Base-by-base conservation (phyloP, 2,888 invertebrate species). In the Oscheius onirici region DNA sequence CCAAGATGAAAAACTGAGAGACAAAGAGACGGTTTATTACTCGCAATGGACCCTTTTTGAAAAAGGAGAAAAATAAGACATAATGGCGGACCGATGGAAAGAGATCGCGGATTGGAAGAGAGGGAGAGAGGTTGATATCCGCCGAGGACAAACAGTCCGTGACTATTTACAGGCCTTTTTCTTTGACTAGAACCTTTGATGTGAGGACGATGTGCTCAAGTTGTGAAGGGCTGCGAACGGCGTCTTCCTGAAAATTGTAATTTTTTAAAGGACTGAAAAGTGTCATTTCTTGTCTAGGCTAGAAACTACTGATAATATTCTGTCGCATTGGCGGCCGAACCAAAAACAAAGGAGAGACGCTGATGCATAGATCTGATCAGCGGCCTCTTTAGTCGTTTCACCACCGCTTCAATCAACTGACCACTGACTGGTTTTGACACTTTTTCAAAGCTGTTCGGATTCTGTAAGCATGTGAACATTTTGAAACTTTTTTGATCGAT, bases 71-170 rank as follows among this genome's bases (percentile, higher is more conserved):
- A 3, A 17, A 43, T n/a, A 5, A 46, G 5, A 24, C 54, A 26
- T 22, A 63, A 63, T 49, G 46, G 49, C 49, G 17, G 24, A 63
- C 63, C 58, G 58, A 58, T 3, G 34, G 58, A 43, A 46, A 55
- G 54, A 63, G 63, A 63, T 63, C 63, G 34, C 41, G 60, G 49
- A 46, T 34, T 34, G 34, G 49, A 63, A 41, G 41, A 40, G 20
- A 8, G 34, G n/a, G 20, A 22, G 58, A 34, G 17, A 41, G 58
- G 5, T 34, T 34, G 34, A 58, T 41, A 58, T 63, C 49, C 49
- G 63, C 63, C 63, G 63, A 63, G 63, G 49, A 63, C 63, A 63
- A 63, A 63, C 63, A 63, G 49, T 63, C 63, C 41, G 40, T 58
- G 58, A 63, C 63, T 63, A 63, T 63, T 63, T 63, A 63, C 63